phyloP scores from a whole-genome alignment of 37 sponge, comb jelly and placozoan species.

The Dysidea cf. avara region DNA sequence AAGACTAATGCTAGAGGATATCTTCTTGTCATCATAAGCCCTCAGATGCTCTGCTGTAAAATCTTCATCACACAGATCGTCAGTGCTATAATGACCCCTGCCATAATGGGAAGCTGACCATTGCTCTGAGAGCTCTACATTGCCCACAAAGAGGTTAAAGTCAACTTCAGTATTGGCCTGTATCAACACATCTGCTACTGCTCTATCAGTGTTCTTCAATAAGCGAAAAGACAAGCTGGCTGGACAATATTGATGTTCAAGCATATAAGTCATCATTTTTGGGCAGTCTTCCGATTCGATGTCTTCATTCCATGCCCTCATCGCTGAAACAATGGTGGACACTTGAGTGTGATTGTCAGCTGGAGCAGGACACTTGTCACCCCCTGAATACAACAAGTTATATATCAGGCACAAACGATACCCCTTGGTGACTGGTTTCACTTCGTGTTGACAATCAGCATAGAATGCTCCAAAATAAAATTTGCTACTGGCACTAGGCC shows the following conservation, averaged over 20 bases:
- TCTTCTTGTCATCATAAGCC: too few species aligned
- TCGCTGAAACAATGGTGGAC: background rate
- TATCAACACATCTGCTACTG: constrained; percentile 9
- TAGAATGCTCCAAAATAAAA: constrained; percentile 14
- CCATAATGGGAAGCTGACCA: too few species aligned
- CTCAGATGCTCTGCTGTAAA: too few species aligned
- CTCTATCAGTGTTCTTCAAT: constrained; percentile 36
- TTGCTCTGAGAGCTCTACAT: background rate
- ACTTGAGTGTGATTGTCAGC: background rate
- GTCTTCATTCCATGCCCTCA: constrained; percentile 23
- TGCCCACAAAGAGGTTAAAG: constrained; percentile 28
- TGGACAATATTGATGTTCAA: constrained; percentile 31
- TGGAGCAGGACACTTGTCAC: constrained; percentile 11
- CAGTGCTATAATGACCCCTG: background rate
- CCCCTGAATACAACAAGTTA: constrained; percentile 23
- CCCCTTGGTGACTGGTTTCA: too few species aligned
- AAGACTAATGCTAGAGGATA: too few species aligned
- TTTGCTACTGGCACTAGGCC: too few species aligned
- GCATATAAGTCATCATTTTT: constrained; percentile 12
- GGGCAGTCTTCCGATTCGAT: background rate
- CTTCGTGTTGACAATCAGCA: constrained; percentile 26
- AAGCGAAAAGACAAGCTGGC: constrained; percentile 19
- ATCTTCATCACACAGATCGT: too few species aligned
- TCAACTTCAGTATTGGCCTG: background rate
- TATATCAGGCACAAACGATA: constrained; percentile 39